phyloP scores from a whole-genome alignment of 2,113 vertebrate species.

The Tor tambroides region DNA sequence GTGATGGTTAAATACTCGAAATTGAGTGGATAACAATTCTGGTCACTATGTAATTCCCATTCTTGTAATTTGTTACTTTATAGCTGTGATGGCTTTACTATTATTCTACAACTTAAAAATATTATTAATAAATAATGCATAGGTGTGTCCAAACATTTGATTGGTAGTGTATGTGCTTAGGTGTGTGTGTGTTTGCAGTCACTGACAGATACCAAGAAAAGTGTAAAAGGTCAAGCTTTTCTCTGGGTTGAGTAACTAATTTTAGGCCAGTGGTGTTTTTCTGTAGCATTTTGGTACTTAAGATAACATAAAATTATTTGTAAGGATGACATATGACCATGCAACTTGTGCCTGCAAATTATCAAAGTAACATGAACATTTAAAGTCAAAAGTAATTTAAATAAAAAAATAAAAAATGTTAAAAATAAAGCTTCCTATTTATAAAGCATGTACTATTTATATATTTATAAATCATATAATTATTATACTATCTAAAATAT shows the following conservation, averaged over 20 bases:
- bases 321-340: too few species aligned
- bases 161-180: background rate
- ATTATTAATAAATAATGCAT: background rate
- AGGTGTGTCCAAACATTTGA: background rate
- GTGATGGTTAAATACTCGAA: background rate
- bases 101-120: background rate
- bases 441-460: too few species aligned
- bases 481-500: too few species aligned
- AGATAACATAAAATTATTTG: too few species aligned
- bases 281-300: too few species aligned
- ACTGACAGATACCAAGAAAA: background rate
- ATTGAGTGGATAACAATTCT: background rate
- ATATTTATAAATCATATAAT: too few species aligned
- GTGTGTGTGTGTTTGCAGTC: background rate
- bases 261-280: background rate
- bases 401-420: too few species aligned
- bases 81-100: background rate
- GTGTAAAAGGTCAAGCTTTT: background rate
- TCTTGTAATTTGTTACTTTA: background rate
- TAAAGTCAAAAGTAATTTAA: too few species aligned
- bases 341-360: too few species aligned
- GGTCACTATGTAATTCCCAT: background rate
- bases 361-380: too few species aligned
- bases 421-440: too few species aligned
- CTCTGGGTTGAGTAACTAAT: background rate